Evolutionary conservation across 2,113 vertebrate genomes (phyloP).

Genomic region (Mionectes macconnelli): DNA sequence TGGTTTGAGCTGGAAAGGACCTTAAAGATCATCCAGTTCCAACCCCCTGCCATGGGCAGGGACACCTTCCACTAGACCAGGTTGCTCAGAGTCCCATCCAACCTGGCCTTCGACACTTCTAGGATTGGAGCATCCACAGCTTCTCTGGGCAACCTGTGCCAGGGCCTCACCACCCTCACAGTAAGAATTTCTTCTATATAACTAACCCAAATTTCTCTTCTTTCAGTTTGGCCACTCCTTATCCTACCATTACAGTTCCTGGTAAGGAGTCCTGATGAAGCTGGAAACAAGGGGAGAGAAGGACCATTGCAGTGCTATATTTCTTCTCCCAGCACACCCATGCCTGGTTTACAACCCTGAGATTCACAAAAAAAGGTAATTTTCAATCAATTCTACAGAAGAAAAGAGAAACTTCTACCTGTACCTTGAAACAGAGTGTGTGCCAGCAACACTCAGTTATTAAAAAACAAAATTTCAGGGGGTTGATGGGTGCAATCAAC

Average conservation of each 20-base stretch:
- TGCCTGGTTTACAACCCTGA: not conserved
- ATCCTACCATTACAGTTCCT: not conserved
- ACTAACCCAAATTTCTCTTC: not conserved
- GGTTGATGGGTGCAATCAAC: not conserved
- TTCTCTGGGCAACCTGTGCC: not conserved
- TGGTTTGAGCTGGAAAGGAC: not conserved
- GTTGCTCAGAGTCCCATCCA: accelerated
- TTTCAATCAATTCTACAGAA: not conserved
- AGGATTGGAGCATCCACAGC: not conserved
- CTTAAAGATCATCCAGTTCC: not conserved
- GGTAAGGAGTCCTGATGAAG: not conserved
- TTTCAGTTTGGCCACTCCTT: not conserved
- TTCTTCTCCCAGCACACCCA: not conserved
- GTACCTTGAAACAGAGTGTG: accelerated
- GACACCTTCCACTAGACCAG: not conserved
- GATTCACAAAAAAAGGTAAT: not conserved
- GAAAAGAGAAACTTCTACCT: not conserved
- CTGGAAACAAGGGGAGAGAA: not conserved
- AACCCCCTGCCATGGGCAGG: not conserved
- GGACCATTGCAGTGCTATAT: not conserved
- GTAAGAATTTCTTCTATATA: not conserved
- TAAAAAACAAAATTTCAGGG: not conserved
- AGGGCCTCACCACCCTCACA: not conserved
- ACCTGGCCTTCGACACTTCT: not conserved
- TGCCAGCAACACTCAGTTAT: not conserved